phyloP scores from a whole-genome alignment of 1,140 invertebrate genomes.

The Callitettix versicolor region DNA sequence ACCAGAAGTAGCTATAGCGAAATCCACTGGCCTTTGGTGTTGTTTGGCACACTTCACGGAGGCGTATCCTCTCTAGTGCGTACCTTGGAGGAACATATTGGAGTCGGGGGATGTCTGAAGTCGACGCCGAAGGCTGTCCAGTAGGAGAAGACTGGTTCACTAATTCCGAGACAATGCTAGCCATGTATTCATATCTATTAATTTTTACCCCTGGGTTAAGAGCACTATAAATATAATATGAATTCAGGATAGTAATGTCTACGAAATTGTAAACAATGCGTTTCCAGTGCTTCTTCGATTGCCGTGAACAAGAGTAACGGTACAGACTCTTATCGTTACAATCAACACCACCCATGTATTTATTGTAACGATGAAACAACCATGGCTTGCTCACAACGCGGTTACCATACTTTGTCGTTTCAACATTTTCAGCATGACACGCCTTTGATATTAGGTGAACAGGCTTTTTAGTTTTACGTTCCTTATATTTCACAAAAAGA shows the following conservation, averaged over 20 bases:
- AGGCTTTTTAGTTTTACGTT: not conserved
- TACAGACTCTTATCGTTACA: slow-evolving; percentile 10
- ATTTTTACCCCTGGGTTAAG: not conserved
- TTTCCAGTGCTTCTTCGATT: slow-evolving; percentile 10
- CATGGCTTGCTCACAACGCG: not conserved
- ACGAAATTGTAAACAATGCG: slow-evolving; percentile 8
- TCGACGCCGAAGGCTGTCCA: too few relatives aligned
- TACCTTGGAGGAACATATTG: too few relatives aligned
- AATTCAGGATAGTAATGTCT: slow-evolving; percentile 9
- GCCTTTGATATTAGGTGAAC: too few relatives aligned
- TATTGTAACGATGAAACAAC: slow-evolving; percentile 6
- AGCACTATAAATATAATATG: slow-evolving; percentile 6
- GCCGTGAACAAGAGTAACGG: slow-evolving; percentile 2
- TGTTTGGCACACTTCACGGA: too few relatives aligned
- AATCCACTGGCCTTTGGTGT: too few relatives aligned
- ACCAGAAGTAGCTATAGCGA: too few relatives aligned
- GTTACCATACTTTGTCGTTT: not conserved
- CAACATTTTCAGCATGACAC: slow-evolving; percentile 6
- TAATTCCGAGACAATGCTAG: too few relatives aligned
- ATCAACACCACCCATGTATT: slow-evolving; percentile 14
- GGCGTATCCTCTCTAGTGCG: too few relatives aligned
- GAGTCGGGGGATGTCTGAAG: too few relatives aligned
- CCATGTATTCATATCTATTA: slow-evolving; percentile 11
- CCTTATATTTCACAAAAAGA: too few relatives aligned
- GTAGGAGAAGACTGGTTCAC: too few relatives aligned